Conservation (phyloP, 2,888 invertebrate species). For the Lypha dubia region DNA sequence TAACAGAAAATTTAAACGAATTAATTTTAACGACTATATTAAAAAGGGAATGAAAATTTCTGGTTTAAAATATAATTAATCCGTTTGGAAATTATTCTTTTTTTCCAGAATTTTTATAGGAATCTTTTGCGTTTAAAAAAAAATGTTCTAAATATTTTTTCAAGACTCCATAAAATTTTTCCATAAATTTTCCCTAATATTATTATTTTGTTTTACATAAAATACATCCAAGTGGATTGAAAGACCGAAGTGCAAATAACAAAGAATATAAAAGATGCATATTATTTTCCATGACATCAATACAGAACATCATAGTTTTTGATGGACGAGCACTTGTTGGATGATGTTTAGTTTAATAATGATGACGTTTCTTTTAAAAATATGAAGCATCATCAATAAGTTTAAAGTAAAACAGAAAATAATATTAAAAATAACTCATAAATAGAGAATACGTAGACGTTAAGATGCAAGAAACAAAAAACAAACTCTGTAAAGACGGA, state of each 20-base stretch:
- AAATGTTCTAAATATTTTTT: not conserved
- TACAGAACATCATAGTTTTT: constrained; percentile 50
- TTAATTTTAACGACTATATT: no score
- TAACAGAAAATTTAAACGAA: not conserved
- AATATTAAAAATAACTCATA: constrained; percentile 6
- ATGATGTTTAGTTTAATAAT: constrained; percentile 51
- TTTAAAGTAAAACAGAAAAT: constrained; percentile 22
- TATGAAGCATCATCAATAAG: constrained; percentile 60
- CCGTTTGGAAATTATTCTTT: no score
- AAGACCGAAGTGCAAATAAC: not conserved
- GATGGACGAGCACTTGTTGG: constrained; percentile 64
- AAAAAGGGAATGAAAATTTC: no score
- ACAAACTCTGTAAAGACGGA: constrained; percentile 54
- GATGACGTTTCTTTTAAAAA: constrained; percentile 35
- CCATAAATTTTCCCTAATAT: not conserved
- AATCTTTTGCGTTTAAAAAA: no score
- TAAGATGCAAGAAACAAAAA: constrained; percentile 22
- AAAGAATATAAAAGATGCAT: constrained; percentile 30
- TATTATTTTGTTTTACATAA: not conserved
- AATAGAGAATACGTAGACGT: not conserved
- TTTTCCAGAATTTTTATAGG: no score
- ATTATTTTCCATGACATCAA: constrained; percentile 43
- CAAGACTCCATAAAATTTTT: not conserved
- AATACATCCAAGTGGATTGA: no score
- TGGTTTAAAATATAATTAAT: no score